These are phyloP conservation scores for Caranx melampygus DNA, from an alignment of 2,113 vertebrate genomes.

Conservation along the genomic window DNA sequence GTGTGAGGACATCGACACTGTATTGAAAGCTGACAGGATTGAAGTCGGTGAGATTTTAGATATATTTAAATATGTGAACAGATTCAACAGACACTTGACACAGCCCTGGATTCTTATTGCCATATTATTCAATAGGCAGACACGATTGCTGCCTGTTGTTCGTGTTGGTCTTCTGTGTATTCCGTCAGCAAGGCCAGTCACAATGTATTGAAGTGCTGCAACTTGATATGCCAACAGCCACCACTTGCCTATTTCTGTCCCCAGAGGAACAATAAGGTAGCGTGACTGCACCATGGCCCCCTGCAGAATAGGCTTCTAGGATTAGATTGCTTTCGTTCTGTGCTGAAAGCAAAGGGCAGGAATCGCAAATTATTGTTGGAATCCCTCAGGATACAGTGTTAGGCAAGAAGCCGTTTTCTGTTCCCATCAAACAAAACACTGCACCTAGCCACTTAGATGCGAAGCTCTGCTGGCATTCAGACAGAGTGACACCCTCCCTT, in stretches of 20 bases:
- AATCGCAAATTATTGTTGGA: conserved; percentile 58
- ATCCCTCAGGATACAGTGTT: conserved; percentile 51
- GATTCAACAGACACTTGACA: not conserved
- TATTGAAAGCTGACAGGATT: not conserved
- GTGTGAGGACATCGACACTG: not conserved
- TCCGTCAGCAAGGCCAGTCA: conserved; percentile 28
- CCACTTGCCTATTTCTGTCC: conserved; percentile 62
- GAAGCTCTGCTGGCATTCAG: conserved; percentile 46
- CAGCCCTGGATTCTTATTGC: not conserved
- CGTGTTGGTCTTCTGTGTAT: conserved; percentile 1
- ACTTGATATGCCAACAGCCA: conserved; percentile 61
- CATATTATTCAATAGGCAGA: not conserved
- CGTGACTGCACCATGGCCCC: conserved; percentile 34
- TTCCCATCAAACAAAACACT: conserved; percentile 36
- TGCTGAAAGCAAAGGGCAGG: conserved; percentile 60
- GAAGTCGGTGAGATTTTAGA: not conserved
- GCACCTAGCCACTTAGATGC: conserved; percentile 37
- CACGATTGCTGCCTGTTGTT: conserved; percentile 1
- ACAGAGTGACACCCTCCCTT: conserved; percentile 22
- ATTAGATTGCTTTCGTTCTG: conserved; percentile 68
- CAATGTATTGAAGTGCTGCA: conserved; percentile 32
- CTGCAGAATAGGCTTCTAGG: conserved; percentile 46
- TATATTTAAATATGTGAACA: not conserved
- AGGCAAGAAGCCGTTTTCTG: conserved; percentile 35
- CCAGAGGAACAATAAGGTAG: conserved; percentile 65